These are phyloP conservation scores for Steatocranus sp. DNA, from an alignment of 2,797 vertebrate genomes.

Conservation along the genomic window DNA sequence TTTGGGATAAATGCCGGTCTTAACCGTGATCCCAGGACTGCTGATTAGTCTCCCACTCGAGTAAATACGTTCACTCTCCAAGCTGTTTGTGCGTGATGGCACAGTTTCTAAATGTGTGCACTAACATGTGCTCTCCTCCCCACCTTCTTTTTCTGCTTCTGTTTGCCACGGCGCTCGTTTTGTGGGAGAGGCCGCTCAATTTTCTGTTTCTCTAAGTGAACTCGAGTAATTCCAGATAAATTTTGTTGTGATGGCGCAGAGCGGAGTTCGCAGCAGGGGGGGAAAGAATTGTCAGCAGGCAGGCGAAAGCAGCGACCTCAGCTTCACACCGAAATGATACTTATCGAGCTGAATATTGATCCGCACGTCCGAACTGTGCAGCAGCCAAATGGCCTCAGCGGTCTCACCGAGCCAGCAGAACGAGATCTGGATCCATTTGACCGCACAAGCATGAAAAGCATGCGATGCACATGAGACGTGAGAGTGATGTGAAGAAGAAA, in stretches of 20 bases:
- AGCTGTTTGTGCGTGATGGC: not conserved
- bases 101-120: not conserved
- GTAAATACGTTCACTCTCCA: not conserved
- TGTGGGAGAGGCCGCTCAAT: not conserved
- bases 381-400: slow-evolving; percentile 6
- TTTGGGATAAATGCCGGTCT: not conserved
- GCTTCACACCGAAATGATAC: slow-evolving; percentile 8
- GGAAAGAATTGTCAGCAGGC: slow-evolving; percentile 8
- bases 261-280: not conserved
- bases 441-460: not conserved
- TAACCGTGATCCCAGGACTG: not conserved
- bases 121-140: not conserved
- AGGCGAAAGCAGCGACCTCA: not conserved
- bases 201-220: not conserved
- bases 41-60: not conserved
- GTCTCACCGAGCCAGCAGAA: not conserved
- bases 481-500: not conserved
- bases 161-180: not conserved
- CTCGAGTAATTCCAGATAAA: not conserved
- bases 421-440: not conserved
- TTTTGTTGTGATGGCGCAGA: not conserved
- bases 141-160: not conserved
- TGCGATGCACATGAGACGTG: not conserved
- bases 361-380: not conserved
- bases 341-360: slow-evolving; percentile 42